Conservation (phyloP, 2,888 invertebrate species). For the Tricholauxania praeusta region DNA sequence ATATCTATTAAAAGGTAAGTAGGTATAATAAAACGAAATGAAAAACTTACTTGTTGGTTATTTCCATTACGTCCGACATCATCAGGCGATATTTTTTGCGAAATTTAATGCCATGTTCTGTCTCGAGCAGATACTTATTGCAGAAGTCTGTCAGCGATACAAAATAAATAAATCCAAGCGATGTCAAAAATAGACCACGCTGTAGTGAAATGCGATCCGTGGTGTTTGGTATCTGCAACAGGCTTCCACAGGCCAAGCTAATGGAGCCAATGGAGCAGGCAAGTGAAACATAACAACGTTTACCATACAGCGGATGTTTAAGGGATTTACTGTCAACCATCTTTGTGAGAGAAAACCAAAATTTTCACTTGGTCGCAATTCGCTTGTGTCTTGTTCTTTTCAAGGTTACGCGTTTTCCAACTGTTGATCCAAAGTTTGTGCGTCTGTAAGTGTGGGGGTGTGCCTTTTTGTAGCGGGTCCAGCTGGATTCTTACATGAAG, state of each 20-base stretch:
- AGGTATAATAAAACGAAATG: neutral
- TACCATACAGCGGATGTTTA: conserved; percentile 52
- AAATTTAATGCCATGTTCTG: conserved; percentile 72
- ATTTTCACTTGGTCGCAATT: too few relatives aligned
- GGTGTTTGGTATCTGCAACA: conserved; percentile 64
- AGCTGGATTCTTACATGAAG: neutral
- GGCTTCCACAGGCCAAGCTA: conserved; percentile 65
- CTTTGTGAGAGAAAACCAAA: neutral
- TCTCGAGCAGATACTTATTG: conserved; percentile 74
- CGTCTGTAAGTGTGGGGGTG: neutral
- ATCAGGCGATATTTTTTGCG: conserved; percentile 76
- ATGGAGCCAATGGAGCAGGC: conserved; percentile 67
- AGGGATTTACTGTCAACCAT: conserved; percentile 43
- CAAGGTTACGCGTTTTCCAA: conserved; percentile 14
- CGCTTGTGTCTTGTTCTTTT: neutral
- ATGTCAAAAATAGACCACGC: conserved; percentile 74
- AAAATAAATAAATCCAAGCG: conserved; percentile 77
- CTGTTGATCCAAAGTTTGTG: conserved; percentile 17
- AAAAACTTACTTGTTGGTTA: conserved; percentile 78
- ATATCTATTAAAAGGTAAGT: too few relatives aligned
- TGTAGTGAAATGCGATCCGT: conserved; percentile 73
- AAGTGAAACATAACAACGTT: conserved; percentile 64
- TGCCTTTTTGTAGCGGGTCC: neutral
- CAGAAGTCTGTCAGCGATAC: conserved; percentile 75
- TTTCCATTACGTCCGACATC: conserved; percentile 78